Evolutionary conservation across 2,113 vertebrate genomes (phyloP).

Genomic region (Ochotona princeps): DNA sequence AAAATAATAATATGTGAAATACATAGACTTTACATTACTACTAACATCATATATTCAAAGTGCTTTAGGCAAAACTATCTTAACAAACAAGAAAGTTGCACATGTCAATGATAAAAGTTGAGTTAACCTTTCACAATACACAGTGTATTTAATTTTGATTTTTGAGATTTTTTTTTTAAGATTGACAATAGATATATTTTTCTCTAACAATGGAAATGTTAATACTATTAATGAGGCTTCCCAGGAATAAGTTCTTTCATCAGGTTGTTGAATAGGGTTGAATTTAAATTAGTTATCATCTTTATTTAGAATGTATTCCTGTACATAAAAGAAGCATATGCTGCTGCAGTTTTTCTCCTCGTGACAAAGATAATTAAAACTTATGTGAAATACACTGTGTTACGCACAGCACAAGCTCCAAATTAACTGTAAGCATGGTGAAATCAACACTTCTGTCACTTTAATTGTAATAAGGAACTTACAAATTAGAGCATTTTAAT

Average conservation of each 20-base stretch:
- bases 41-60: slow-evolving; percentile 13
- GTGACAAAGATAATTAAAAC: neutral
- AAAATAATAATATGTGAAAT: slow-evolving; percentile 54
- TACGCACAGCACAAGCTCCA: neutral
- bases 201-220: neutral
- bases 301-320: neutral
- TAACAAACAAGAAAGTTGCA: neutral
- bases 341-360: neutral
- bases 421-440: slow-evolving; percentile 40
- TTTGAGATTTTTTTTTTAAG: neutral
- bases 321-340: slow-evolving; percentile 18
- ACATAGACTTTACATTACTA: slow-evolving; percentile 2
- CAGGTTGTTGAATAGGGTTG: neutral
- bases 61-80: slow-evolving; percentile 9
- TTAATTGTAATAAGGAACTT: slow-evolving; percentile 53
- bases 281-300: slow-evolving; percentile 19
- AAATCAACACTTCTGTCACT: slow-evolving; percentile 3
- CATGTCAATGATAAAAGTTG: neutral
- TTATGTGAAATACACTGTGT: neutral
- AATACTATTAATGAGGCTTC: slow-evolving; percentile 2
- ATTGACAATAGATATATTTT: neutral
- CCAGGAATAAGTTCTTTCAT: neutral
- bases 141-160: neutral
- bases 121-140: neutral
- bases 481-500: slow-evolving; percentile 15